Base-by-base conservation (phyloP, 2,888 invertebrate species). In the Watsonalla cultraria region DNA sequence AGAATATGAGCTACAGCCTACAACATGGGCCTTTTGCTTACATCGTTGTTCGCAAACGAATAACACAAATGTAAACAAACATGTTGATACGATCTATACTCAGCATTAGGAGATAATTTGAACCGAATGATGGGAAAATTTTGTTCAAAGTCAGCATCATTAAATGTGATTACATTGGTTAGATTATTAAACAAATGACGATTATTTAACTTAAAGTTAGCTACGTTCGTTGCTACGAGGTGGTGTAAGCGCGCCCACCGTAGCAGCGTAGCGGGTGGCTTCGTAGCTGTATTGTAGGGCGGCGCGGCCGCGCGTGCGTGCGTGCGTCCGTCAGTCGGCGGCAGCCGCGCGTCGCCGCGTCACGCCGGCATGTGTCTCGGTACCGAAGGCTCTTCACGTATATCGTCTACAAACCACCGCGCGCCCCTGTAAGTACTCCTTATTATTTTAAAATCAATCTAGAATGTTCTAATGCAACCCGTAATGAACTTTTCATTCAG, bases 261-360 rank as follows among this genome's bases (percentile, higher is more conserved):
- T 80, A 78, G 81, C 74, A 55, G 52, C 71, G 80, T 76, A 77
- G 78, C 78, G 72, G 70, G 72, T 76, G 71, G 74, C 67, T 62
- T 67, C 76, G 77, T 78, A 77, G 77, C 70, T 61, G 60, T 68
- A 24, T 24, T 24, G 24, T 4, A 68, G 70, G 58, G 57, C 53
- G 61, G 70, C 76, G 82, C 80, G 81, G 1, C 24, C 84, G 83
- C 83, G 89, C 87, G 84, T 84, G 81, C 84, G 86, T 80, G 81
- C 84, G 83, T 83, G 89, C 87, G 84, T 84, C 81, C 84, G 86
- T 80, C 79, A 83, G 84, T 85, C 80, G 84, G 84, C 81, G 79
- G 73, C 72, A 73, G 82, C 77, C 81, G 84, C 84, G 87, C 84
- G 82, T 74, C 74, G 82, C 77, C 80, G 84, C 80, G 70, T 69